Base-by-base conservation (phyloP, 2,888 invertebrate genomes). In the Malachius bipustulatus region DNA sequence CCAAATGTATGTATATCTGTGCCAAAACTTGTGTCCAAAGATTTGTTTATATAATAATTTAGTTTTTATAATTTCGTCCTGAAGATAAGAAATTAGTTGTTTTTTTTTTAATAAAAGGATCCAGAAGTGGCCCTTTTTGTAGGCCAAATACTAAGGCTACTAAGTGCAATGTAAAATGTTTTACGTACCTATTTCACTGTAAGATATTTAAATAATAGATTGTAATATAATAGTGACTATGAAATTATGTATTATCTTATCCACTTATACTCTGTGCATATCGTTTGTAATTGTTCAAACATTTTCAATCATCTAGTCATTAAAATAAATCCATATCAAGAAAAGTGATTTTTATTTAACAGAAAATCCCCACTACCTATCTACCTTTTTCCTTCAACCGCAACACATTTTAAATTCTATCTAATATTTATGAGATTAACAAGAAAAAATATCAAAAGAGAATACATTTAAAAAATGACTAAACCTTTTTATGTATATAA, bases 291-390 rank as follows among this genome's bases (percentile, higher is more conserved):
- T 62, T 70, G 69, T 60, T 60, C 52, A 50, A 54, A 57, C 52
- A 60, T 69, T 71, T 64, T 63, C 69, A 71, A 67, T 71, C 73
- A 71, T 74, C 74, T 75, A 75, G 74, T 74, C 75, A 75, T 73
- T 73, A 73, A 73, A 70, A 59, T 49, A 50, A 50, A 54, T 54
- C n/a, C 53, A 54, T 50, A 51, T 48, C 45, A 47, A 38, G 10
- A 19, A 19, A 6, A 19, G n/a, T 19, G 10, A 4, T 14, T 32
- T 1, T 3, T 10, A 16, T 4, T 16, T 11, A 2, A n/a, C n/a
- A n/a, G n/a, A n/a, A n/a, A n/a, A n/a, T 26, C 8, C 10, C 12
- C 3, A 24, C 26, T 10, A 16, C 19, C 11, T 26, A 35, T 19
- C 24, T 19, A 6, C 24, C n/a, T 19, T 19, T n/a, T n/a, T n/a